phyloP scores from a whole-genome alignment of 2,888 invertebrate species.

The Chloromyia formosa region DNA sequence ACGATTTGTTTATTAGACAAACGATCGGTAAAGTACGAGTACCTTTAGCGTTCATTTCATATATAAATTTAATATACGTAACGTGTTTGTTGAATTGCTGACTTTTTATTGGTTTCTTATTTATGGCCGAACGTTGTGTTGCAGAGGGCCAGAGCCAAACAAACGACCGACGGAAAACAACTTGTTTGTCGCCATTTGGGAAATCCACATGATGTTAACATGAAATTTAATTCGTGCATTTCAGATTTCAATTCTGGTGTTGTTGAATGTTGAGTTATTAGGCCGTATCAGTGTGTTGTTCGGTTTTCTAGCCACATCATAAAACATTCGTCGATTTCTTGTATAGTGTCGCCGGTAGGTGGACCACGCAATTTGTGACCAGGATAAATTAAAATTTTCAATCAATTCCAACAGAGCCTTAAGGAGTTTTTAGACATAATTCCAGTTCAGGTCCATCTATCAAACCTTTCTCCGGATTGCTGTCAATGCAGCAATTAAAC shows the following conservation, averaged over 20 bases:
- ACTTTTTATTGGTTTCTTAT: conserved; percentile 28
- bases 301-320: not conserved
- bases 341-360: not conserved
- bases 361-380: not conserved
- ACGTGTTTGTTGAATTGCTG: conserved; percentile 34
- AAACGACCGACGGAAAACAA: not conserved
- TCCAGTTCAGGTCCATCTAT: too few species aligned
- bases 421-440: not conserved
- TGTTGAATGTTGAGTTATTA: not conserved
- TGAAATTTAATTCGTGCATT: not conserved
- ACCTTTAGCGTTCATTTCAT: conserved; percentile 28
- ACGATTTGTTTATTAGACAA: conserved; percentile 41
- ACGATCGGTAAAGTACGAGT: conserved; percentile 31
- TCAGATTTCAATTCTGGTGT: not conserved
- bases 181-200: too few species aligned
- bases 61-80: conserved; percentile 29
- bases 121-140: not conserved
- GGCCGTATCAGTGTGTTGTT: not conserved
- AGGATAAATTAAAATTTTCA: not conserved
- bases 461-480: too few species aligned
- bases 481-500: too few species aligned
- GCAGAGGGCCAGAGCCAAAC: not conserved
- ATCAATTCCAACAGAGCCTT: not conserved
- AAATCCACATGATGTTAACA: conserved; percentile 3
- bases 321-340: not conserved